These are phyloP conservation scores for Liodrosophila aerea DNA, from an alignment of 2,888 invertebrate species.

Conservation along the genomic window DNA sequence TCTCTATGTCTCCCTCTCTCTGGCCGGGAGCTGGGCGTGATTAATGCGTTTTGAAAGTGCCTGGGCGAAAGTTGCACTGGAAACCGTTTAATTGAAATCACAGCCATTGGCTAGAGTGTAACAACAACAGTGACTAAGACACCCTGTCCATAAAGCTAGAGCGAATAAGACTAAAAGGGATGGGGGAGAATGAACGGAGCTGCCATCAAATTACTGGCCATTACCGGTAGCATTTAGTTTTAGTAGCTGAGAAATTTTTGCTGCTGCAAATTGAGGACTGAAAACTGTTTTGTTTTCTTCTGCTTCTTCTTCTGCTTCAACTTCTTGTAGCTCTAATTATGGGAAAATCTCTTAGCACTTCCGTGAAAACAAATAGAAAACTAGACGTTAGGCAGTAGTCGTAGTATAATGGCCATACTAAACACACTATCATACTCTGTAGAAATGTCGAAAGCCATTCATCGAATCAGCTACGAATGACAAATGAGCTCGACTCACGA, in stretches of 20 bases:
- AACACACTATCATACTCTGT: slow-evolving; percentile 20
- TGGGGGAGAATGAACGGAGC: background rate
- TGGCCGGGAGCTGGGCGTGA: slow-evolving; percentile 45
- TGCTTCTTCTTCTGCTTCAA: too few relatives aligned
- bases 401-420: background rate
- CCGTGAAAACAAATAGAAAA: slow-evolving; percentile 58
- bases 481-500: slow-evolving; percentile 62
- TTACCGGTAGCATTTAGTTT: slow-evolving; percentile 71
- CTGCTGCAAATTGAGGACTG: slow-evolving; percentile 53
- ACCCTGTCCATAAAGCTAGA: too few relatives aligned
- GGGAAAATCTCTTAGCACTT: slow-evolving; percentile 69
- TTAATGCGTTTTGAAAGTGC: slow-evolving; percentile 67
- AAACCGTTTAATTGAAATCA: slow-evolving; percentile 66
- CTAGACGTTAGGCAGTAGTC: slow-evolving; percentile 3
- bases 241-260: slow-evolving; percentile 73
- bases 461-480: slow-evolving; percentile 75
- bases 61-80: slow-evolving; percentile 61
- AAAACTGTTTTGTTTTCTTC: slow-evolving; percentile 21
- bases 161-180: too few relatives aligned
- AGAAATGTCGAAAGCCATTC: slow-evolving; percentile 72
- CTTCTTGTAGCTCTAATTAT: slow-evolving; percentile 64
- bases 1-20: background rate
- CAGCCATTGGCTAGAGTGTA: slow-evolving; percentile 38
- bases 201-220: slow-evolving; percentile 56
- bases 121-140: slow-evolving; percentile 5